Evolutionary conservation across 2,797 vertebrate species (phyloP).

Genomic region (Leptoclinus maculatus): DNA sequence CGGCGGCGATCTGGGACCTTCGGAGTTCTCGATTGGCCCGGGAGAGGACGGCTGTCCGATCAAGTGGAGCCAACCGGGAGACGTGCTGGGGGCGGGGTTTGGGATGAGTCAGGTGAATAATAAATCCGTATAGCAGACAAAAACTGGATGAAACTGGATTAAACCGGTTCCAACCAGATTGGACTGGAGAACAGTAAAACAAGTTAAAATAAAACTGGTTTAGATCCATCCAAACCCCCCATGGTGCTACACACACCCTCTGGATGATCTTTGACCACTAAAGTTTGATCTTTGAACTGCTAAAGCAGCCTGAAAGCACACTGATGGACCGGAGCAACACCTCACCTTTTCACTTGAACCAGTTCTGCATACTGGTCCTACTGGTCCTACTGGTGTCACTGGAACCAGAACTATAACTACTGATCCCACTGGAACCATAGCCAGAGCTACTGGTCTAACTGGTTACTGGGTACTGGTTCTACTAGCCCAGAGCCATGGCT

Average conservation of each 20-base stretch:
- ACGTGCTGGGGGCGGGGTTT: constrained; percentile 55
- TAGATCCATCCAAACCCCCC: constrained; percentile 39
- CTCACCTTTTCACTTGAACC: constrained; percentile 50
- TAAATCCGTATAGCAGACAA: constrained; percentile 75
- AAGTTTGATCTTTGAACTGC: constrained; percentile 67
- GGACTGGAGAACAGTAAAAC: constrained; percentile 25
- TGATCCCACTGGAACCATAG: constrained; percentile 46
- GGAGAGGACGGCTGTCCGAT: constrained; percentile 69
- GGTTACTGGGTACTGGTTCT: constrained; percentile 36
- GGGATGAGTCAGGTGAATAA: constrained; percentile 66
- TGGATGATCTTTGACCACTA: constrained; percentile 62
- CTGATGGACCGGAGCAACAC: constrained; percentile 50
- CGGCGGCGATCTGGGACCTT: constrained; percentile 41
- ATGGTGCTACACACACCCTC: constrained; percentile 75
- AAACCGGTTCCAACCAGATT: constrained; percentile 46
- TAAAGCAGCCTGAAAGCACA: constrained; percentile 76
- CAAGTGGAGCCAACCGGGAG: constrained; percentile 78
- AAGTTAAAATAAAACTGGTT: constrained; percentile 48
- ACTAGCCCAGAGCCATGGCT: constrained; percentile 16
- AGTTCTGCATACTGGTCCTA: constrained; percentile 47
- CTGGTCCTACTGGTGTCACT: constrained; percentile 52
- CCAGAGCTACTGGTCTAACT: constrained; percentile 24
- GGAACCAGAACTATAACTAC: constrained; percentile 53
- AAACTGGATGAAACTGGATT: constrained; percentile 44
- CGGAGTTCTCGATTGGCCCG: constrained; percentile 53